A percentile compares a stretch with the other conserved stretches of the same genome.
Evolutionary conservation across 1,140 invertebrate genomes (phyloP).

Genomic region (Papilio aristodemus): DNA sequence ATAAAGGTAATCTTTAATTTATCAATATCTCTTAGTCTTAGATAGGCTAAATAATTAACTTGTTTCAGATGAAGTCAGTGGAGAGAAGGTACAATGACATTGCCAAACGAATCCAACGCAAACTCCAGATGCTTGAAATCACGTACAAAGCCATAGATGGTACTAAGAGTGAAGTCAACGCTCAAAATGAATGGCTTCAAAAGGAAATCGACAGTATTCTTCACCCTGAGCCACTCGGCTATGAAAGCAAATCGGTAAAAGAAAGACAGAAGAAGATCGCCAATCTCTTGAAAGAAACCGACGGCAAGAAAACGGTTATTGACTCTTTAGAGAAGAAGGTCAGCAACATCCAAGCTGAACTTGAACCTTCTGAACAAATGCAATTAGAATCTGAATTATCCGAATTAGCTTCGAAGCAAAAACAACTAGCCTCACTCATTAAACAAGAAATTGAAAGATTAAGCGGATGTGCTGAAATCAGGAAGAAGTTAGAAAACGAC

Average conservation of each 20-base stretch:
- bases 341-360: slow-evolving; percentile 89
- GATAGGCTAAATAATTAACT: slow-evolving; percentile 1
- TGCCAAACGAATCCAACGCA: slow-evolving; percentile 90
- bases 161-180: slow-evolving; percentile 86
- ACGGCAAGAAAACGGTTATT: slow-evolving; percentile 90
- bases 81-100: slow-evolving; percentile 92
- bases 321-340: slow-evolving; percentile 91
- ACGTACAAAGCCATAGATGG: slow-evolving; percentile 90
- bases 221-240: slow-evolving; percentile 85
- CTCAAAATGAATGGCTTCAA: slow-evolving; percentile 90
- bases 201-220: slow-evolving; percentile 86
- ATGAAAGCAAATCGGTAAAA: slow-evolving; percentile 87
- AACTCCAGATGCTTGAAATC: slow-evolving; percentile 89
- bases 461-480: slow-evolving; percentile 83
- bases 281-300: slow-evolving; percentile 89
- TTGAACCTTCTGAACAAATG: slow-evolving; percentile 89
- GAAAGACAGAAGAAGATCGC: slow-evolving; percentile 86
- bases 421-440: slow-evolving; percentile 85
- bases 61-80: slow-evolving; percentile 86
- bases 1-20: neutral
- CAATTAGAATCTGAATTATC: slow-evolving; percentile 85
- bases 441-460: slow-evolving; percentile 87
- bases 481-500: slow-evolving; percentile 88
- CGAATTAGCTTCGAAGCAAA: slow-evolving; percentile 85
- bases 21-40: neutral